Percentiles rank a stretch among this genome's conserved stretches.
Evolutionary conservation across 2,797 vertebrate species (phyloP).

Genomic region (Pangasius larnaudii): DNA sequence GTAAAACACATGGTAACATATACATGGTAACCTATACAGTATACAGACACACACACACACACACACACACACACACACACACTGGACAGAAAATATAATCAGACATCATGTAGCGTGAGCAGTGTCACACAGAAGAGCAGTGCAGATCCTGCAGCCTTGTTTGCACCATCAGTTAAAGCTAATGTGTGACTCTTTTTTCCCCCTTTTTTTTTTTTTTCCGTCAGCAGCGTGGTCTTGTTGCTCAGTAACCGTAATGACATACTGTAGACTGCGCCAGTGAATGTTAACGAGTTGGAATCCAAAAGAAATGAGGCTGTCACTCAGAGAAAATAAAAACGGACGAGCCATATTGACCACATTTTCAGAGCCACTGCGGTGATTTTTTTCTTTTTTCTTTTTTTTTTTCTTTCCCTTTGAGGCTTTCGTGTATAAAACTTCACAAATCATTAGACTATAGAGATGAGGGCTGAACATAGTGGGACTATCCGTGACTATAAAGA

Average conservation of each 20-base stretch:
- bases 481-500: neutral
- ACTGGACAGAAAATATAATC: neutral
- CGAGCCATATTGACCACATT: neutral
- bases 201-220: neutral
- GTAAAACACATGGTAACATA: neutral
- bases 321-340: neutral
- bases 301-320: neutral
- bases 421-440: neutral
- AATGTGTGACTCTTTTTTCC: neutral
- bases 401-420: neutral
- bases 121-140: neutral
- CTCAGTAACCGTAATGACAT: slow-evolving; percentile 6
- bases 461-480: neutral
- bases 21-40: neutral
- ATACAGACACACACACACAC: too few species aligned
- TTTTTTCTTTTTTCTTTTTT: neutral
- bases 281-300: neutral
- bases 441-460: neutral
- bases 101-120: neutral
- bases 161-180: neutral
- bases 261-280: neutral
- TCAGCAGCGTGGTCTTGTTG: neutral
- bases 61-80: neutral
- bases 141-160: neutral
- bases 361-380: neutral